Evolutionary conservation across 92 coral and sea anemone genomes (phyloP), one percentile per base, ranked within the genome.

Genomic region (Siderastrea siderea): DNA sequence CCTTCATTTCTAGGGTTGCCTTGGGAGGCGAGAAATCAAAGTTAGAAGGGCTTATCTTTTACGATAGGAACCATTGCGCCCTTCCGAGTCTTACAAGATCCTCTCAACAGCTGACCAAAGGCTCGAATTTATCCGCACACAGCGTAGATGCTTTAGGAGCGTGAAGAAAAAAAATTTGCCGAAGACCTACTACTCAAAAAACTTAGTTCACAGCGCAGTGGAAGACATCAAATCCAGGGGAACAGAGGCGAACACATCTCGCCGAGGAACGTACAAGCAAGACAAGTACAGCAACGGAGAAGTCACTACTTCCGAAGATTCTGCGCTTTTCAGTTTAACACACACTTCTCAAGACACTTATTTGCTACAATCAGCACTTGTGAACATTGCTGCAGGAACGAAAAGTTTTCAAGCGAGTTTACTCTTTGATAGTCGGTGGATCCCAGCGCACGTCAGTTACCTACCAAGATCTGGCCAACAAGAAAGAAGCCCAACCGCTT

Each of bases 401-500:
- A 53, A 43, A 61, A 7, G 84, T 62, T 61, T 43, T 48, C 47
- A 81, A 81, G 76, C 85, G 15, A 49, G 76, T 8, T 11, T 81
- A 45, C 76, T 81, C 7, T 47, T 66, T 66, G 85, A 81, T 26
- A 67, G 38, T 26, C 38, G 38, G 74, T 59, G 85, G 76, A 54
- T 67, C 75, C 1, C 76, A 81, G 47, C 46, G 74, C 57, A 49
- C 61, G 47, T 80, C 38, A 26, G 38, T 80, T 66, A 79, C 60
- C 68, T 16, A 53, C 19, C 73, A 79, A 62, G 66, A 61, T 44
- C n/a, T 71, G 76, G 60, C 78, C 78, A 53, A 74, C 63, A 74
- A 13, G 64, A 74, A 52, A n/a, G 79, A 64, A 74, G 79, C 79
- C n/a, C 64, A 55, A 74, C 79, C 63, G 64, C 55, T 74, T 9